These are phyloP conservation scores for Calcarius ornatus DNA, from an alignment of 2,113 vertebrate species.

Conservation along the genomic window DNA sequence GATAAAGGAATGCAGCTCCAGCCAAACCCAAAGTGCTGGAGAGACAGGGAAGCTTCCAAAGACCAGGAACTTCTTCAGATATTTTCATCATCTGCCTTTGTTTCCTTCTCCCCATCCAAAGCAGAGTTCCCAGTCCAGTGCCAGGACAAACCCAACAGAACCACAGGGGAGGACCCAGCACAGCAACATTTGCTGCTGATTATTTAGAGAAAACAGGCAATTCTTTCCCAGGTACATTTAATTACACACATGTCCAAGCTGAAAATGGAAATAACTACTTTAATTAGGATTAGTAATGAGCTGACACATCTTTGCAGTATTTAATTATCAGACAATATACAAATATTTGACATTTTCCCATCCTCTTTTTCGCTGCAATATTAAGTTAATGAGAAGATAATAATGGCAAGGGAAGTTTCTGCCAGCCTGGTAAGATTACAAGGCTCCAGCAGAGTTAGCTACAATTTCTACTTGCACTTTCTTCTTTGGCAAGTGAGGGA, in stretches of 20 bases:
- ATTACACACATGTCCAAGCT: constrained; percentile 2
- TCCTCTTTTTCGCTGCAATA: background rate
- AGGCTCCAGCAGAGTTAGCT: background rate
- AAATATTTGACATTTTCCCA: background rate
- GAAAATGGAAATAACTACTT: constrained; percentile 8
- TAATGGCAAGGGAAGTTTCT: background rate
- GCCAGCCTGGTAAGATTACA: background rate
- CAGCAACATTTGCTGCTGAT: background rate
- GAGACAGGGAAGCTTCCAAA: background rate
- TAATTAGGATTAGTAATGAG: constrained; percentile 19
- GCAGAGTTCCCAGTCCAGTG: background rate
- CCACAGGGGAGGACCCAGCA: fast-evolving
- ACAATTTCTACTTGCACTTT: background rate
- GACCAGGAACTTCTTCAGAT: background rate
- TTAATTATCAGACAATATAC: background rate
- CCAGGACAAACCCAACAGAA: background rate
- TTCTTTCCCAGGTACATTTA: constrained; percentile 29
- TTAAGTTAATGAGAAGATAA: background rate
- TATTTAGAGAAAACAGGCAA: background rate
- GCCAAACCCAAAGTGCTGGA: background rate
- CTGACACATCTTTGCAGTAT: background rate
- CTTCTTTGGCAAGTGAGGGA: background rate
- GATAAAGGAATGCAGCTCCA: background rate
- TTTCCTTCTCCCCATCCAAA: background rate
- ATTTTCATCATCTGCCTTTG: background rate